Conservation (phyloP, 2,113 vertebrate species). For the Podarcis raffonei region DNA sequence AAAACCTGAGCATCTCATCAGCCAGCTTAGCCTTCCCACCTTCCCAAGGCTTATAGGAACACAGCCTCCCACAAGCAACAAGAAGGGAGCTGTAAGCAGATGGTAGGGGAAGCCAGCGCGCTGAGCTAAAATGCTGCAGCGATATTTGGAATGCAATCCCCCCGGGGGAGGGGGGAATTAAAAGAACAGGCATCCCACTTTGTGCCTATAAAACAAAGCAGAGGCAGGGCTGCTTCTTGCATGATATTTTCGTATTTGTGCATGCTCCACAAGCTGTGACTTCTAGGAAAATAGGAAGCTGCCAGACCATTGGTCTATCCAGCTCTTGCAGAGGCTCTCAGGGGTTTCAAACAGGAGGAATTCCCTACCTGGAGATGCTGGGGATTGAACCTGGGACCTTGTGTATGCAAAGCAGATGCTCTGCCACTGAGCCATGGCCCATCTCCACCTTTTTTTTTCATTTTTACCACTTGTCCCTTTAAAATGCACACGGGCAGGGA, state of each 20-base stretch:
- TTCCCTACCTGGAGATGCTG: too few relatives aligned
- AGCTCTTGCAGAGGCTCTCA: too few relatives aligned
- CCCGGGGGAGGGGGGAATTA: too few relatives aligned
- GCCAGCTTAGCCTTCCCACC: not conserved
- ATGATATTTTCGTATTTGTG: not conserved
- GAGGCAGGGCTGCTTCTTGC: not conserved
- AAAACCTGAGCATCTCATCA: constrained; percentile 1
- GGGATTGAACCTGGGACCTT: too few relatives aligned
- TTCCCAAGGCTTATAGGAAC: not conserved
- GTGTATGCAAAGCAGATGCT: too few relatives aligned
- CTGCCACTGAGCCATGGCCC: too few relatives aligned
- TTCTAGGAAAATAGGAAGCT: too few relatives aligned
- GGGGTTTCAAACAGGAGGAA: too few relatives aligned
- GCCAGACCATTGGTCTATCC: too few relatives aligned
- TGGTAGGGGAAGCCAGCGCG: not conserved
- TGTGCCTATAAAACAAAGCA: not conserved
- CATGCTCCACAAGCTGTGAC: too few relatives aligned
- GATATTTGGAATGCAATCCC: not conserved
- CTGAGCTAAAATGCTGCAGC: not conserved
- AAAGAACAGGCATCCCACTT: not conserved
- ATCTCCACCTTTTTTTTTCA: not conserved
- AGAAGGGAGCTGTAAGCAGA: not conserved
- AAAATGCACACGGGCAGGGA: not conserved
- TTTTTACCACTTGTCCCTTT: not conserved
- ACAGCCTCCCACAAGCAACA: not conserved